Evolutionary conservation across 2,888 invertebrate species (phyloP).

Genomic region (Marronus borbonicus): DNA sequence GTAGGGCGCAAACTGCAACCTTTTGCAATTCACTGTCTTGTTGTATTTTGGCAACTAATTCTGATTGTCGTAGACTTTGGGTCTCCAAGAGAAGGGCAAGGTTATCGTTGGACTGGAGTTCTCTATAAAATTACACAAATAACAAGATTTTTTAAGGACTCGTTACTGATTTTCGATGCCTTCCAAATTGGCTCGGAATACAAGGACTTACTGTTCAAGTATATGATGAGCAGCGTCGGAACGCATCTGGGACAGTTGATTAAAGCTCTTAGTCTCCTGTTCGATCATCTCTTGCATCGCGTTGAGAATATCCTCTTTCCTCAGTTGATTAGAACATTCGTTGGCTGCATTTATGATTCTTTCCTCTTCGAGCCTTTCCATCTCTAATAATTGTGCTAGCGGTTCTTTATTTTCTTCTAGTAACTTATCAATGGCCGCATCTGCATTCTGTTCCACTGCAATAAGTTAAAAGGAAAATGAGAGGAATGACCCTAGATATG

Average conservation of each 20-base stretch:
- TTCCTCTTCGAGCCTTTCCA: constrained; percentile 80
- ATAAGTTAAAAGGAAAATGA: constrained; percentile 53
- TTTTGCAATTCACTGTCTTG: constrained; percentile 82
- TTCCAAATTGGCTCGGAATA: background rate
- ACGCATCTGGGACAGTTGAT: constrained; percentile 76
- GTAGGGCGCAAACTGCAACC: constrained; percentile 79
- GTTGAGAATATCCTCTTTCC: constrained; percentile 79
- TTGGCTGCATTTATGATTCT: constrained; percentile 75
- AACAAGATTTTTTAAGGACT: background rate
- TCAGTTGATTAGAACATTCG: constrained; percentile 75
- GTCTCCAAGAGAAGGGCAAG: constrained; percentile 75
- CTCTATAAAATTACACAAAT: constrained; percentile 66
- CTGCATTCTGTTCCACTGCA: constrained; percentile 78
- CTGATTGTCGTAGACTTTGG: constrained; percentile 76
- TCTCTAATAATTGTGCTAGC: constrained; percentile 77
- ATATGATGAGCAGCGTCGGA: constrained; percentile 75
- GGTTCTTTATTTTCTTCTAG: constrained; percentile 77
- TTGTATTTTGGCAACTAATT: constrained; percentile 76
- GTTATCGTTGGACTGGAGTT: constrained; percentile 76
- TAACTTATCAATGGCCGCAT: constrained; percentile 78
- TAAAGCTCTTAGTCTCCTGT: constrained; percentile 78
- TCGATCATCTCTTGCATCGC: constrained; percentile 81
- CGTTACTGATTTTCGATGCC: too few species aligned
- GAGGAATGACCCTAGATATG: too few species aligned
- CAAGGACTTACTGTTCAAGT: constrained; percentile 73